Evolutionary conservation across 1,140 invertebrate species (phyloP).

Genomic region (Psilanteris sp.): DNA sequence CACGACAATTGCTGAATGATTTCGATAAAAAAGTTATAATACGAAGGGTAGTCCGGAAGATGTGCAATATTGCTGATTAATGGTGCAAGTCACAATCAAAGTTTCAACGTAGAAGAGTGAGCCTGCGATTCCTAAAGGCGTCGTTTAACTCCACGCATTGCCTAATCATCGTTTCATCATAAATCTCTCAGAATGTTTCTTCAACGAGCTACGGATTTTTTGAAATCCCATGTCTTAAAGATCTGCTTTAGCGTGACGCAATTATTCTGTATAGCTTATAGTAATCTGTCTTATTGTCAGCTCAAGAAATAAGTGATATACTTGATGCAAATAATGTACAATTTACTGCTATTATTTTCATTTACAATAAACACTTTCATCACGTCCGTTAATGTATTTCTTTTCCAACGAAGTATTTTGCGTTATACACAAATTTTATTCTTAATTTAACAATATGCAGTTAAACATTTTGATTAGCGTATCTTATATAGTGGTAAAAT

Average conservation of each 20-base stretch:
- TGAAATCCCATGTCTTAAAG: conserved; percentile 48
- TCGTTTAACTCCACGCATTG: conserved; percentile 62
- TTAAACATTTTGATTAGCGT: too few relatives aligned
- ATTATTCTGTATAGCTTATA: conserved; percentile 58
- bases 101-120: conserved; percentile 51
- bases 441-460: conserved; percentile 1
- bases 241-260: conserved; percentile 58
- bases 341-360: conserved; percentile 46
- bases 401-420: too few relatives aligned
- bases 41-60: conserved; percentile 57
- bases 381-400: conserved; percentile 23
- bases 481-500: too few relatives aligned
- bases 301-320: conserved; percentile 53
- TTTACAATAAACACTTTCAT: conserved; percentile 24
- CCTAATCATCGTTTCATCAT: conserved; percentile 64
- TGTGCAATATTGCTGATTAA: conserved; percentile 63
- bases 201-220: conserved; percentile 46
- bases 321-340: conserved; percentile 55
- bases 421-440: too few relatives aligned
- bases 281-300: conserved; percentile 65
- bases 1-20: conserved; percentile 51
- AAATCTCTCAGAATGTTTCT: conserved; percentile 59
- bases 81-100: conserved; percentile 62
- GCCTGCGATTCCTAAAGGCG: conserved; percentile 63
- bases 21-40: conserved; percentile 37